Percentiles rank a stretch among this genome's conserved stretches.
phyloP scores from a whole-genome alignment of 2,888 invertebrate species.

The Dione vanillae region DNA sequence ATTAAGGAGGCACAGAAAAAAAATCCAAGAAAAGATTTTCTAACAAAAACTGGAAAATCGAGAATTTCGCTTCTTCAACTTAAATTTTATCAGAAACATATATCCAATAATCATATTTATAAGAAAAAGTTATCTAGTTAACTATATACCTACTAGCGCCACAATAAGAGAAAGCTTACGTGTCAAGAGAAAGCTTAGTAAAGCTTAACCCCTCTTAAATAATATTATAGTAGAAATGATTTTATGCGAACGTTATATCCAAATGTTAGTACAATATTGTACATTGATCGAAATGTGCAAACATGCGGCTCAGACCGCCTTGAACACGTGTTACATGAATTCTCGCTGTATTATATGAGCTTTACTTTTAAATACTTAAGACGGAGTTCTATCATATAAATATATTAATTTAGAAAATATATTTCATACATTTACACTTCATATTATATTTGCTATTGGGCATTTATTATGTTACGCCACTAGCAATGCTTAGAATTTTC shows the following conservation, averaged over 20 bases:
- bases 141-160: background rate
- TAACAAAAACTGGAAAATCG: too few relatives aligned
- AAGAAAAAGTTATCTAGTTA: too few relatives aligned
- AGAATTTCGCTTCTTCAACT: too few relatives aligned
- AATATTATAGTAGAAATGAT: background rate
- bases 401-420: background rate
- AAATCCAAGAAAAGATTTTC: too few relatives aligned
- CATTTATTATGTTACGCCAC: too few relatives aligned
- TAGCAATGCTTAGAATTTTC: too few relatives aligned
- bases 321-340: slow-evolving; percentile 57
- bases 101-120: too few relatives aligned
- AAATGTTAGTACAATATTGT: slow-evolving; percentile 19
- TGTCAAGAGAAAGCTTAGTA: background rate
- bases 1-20: too few relatives aligned
- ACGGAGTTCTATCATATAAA: slow-evolving; percentile 41
- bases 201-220: background rate
- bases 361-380: slow-evolving; percentile 61
- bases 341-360: slow-evolving; percentile 53
- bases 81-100: too few relatives aligned
- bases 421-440: too few relatives aligned
- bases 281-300: slow-evolving; percentile 47
- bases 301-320: slow-evolving; percentile 50
- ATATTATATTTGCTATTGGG: too few relatives aligned
- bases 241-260: slow-evolving; percentile 8
- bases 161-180: background rate